Conservation (phyloP, 1,140 invertebrate genomes). For the Octopus sinensis region DNA sequence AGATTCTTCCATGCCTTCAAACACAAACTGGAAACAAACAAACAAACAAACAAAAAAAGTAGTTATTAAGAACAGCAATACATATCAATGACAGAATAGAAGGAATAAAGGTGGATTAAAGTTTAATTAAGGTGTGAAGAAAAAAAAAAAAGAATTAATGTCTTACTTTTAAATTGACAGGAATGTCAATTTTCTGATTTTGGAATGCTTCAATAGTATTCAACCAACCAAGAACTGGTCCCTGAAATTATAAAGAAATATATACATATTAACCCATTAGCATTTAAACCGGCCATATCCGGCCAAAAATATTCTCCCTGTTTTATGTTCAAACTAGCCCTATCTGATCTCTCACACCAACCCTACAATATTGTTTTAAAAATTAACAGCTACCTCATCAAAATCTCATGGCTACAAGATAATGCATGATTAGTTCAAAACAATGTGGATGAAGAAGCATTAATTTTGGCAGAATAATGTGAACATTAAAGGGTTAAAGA, state of each 20-base stretch:
- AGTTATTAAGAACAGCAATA: not conserved
- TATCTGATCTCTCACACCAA: too few relatives aligned
- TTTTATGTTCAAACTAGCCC: too few relatives aligned
- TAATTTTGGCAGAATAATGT: too few relatives aligned
- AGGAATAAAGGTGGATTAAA: not conserved
- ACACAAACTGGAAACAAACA: slow-evolving; percentile 72
- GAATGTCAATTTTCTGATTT: slow-evolving; percentile 65
- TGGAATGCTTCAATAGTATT: slow-evolving; percentile 89
- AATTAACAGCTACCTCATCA: too few relatives aligned
- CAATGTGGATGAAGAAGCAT: too few relatives aligned
- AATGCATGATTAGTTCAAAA: too few relatives aligned
- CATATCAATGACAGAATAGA: not conserved
- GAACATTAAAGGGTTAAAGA: too few relatives aligned
- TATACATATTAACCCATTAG: not conserved
- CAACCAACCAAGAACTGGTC: slow-evolving; percentile 80
- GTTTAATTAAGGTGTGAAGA: not conserved
- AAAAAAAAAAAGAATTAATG: not conserved
- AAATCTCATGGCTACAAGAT: too few relatives aligned
- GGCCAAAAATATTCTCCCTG: too few relatives aligned
- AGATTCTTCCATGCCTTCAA: slow-evolving; percentile 98
- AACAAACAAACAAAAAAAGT: slow-evolving; percentile 21
- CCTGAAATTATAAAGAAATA: slow-evolving; percentile 37
- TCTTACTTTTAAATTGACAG: slow-evolving; percentile 84
- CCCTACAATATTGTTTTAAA: too few relatives aligned
- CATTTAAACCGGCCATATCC: too few relatives aligned